phyloP scores from a whole-genome alignment of 2,113 vertebrate genomes.

The Phalacrocorax carbo region DNA sequence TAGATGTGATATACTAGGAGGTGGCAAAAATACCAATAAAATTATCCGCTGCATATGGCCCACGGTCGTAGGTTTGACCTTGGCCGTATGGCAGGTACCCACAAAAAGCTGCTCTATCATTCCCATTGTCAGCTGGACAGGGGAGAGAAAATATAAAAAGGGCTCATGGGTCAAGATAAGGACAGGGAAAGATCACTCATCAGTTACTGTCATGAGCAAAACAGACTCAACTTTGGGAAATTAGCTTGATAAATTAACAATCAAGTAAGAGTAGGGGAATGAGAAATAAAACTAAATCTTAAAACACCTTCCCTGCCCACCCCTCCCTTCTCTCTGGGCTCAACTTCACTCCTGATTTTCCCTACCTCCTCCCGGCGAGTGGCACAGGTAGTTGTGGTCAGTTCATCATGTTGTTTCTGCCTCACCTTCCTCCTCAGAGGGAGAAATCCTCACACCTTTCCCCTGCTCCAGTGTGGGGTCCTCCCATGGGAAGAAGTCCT shows the following conservation, averaged over 20 bases:
- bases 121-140: too few species aligned
- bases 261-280: not conserved
- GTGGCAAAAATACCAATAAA: not conserved
- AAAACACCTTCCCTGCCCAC: not conserved
- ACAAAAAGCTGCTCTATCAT: not conserved
- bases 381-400: not conserved
- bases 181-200: not conserved
- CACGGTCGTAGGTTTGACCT: too few species aligned
- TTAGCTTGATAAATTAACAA: not conserved
- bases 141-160: not conserved
- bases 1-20: not conserved
- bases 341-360: not conserved
- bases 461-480: not conserved
- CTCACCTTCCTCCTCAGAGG: too few species aligned
- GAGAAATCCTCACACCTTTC: not conserved
- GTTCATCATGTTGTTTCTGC: not conserved
- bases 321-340: too few species aligned
- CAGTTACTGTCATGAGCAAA: not conserved
- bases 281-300: not conserved
- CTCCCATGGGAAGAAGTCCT: not conserved
- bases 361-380: too few species aligned
- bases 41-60: not conserved
- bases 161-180: accelerated
- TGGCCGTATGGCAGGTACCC: not conserved
- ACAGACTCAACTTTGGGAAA: not conserved